Evolutionary conservation across 2,113 vertebrate species (phyloP).

Genomic region (Chascanopsetta lugubris): DNA sequence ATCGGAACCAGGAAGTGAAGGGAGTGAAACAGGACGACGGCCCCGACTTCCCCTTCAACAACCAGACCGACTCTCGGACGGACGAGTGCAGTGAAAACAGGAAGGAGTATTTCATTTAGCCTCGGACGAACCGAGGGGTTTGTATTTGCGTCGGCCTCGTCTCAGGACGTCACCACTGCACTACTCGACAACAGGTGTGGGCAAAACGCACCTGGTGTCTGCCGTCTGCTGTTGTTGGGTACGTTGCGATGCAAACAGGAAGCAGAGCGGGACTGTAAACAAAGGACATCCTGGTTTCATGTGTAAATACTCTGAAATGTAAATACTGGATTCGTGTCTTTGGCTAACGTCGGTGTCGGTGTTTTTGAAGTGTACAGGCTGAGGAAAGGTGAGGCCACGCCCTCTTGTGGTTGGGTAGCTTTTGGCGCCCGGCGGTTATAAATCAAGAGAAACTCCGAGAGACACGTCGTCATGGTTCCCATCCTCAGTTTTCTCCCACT

Average conservation of each 20-base stretch:
- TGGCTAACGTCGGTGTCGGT: constrained; percentile 43
- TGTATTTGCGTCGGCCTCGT: too few relatives aligned
- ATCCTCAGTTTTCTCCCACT: too few relatives aligned
- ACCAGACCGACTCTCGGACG: constrained; percentile 84
- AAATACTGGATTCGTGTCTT: constrained; percentile 68
- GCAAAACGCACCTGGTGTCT: constrained; percentile 1
- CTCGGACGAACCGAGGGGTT: constrained; percentile 29
- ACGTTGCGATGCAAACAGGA: constrained; percentile 46
- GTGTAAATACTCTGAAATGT: constrained; percentile 74
- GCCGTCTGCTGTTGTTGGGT: constrained; percentile 46
- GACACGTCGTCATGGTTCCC: too few relatives aligned
- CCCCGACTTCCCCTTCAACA: constrained; percentile 86
- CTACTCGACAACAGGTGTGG: constrained; percentile 27
- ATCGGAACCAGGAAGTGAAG: constrained; percentile 85
- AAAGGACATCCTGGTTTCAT: constrained; percentile 46
- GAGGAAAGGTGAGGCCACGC: background rate
- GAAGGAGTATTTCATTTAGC: constrained; percentile 94
- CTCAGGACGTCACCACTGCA: background rate
- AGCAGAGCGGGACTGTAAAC: constrained; percentile 32
- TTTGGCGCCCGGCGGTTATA: too few relatives aligned
- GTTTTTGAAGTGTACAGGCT: constrained; percentile 13
- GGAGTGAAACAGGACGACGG: constrained; percentile 85
- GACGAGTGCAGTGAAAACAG: constrained; percentile 84
- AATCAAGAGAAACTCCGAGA: too few relatives aligned
- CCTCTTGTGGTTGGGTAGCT: too few relatives aligned